These are phyloP conservation scores for Pseudobourletiella spinata DNA, from an alignment of 1,140 invertebrate species.

Conservation along the genomic window DNA sequence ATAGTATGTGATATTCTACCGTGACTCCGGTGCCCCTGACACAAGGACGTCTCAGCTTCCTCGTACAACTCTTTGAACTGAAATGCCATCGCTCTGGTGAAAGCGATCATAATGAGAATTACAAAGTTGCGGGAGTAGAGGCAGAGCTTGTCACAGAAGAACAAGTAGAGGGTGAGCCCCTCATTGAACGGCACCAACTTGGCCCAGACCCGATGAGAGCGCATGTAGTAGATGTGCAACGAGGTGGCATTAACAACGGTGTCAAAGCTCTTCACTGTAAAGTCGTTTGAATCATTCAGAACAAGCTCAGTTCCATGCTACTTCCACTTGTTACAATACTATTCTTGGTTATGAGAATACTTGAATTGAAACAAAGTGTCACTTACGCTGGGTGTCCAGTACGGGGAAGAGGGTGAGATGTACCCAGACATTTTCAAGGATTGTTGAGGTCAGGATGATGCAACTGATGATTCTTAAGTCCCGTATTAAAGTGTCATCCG, in stretches of 20 bases:
- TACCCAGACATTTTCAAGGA: conserved; percentile 9
- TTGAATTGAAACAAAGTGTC: too few species aligned
- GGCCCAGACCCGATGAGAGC: background rate
- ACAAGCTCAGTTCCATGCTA: too few species aligned
- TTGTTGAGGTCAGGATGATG: background rate
- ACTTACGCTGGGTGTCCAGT: too few species aligned
- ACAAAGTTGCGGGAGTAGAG: conserved; percentile 17
- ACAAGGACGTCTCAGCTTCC: too few species aligned
- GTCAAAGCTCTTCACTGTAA: too few species aligned
- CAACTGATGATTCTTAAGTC: conserved; percentile 4
- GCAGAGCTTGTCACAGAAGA: conserved; percentile 4
- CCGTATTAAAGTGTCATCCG: too few species aligned
- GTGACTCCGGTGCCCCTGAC: too few species aligned
- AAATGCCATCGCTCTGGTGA: conserved; percentile 10
- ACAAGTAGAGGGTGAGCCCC: background rate
- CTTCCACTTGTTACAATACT: too few species aligned
- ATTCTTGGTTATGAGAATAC: too few species aligned
- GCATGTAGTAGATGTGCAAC: background rate
- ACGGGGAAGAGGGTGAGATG: conserved; percentile 4
- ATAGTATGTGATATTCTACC: too few species aligned
- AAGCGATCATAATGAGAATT: conserved; percentile 9
- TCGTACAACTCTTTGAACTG: conserved; percentile 14
- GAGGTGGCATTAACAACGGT: too few species aligned
- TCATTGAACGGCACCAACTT: conserved; percentile 1
- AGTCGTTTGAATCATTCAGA: too few species aligned